Percentiles rank a stretch among this genome's conserved stretches.
These are phyloP conservation scores for Bembecia ichneumoniformis DNA, from an alignment of 2,888 invertebrate genomes.

Conservation along the genomic window DNA sequence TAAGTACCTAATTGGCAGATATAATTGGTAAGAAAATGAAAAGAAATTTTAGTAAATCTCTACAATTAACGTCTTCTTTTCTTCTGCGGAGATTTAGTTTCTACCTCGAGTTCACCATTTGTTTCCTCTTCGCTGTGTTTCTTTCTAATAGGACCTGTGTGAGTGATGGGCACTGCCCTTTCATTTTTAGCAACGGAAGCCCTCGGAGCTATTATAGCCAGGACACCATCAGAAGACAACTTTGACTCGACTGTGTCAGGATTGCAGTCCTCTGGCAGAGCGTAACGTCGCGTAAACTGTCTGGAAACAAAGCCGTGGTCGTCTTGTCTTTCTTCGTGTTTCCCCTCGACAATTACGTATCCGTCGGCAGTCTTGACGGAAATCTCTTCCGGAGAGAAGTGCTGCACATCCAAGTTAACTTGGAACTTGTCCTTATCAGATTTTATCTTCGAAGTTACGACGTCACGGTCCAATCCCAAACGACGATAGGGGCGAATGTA, in stretches of 20 bases:
- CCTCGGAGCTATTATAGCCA: constrained; percentile 77
- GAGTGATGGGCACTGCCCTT: constrained; percentile 72
- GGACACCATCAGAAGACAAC: constrained; percentile 82
- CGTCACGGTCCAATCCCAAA: constrained; percentile 45
- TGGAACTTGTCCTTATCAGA: constrained; percentile 74
- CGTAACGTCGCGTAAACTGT: constrained; percentile 81
- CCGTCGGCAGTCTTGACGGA: constrained; percentile 81
- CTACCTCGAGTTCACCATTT: constrained; percentile 20
- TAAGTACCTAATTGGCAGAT: constrained; percentile 3
- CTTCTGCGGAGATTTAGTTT: constrained; percentile 43
- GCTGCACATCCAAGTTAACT: constrained; percentile 81
- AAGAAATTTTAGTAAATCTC: background rate
- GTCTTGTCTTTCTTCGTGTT: constrained; percentile 84
- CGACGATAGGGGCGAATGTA: constrained; percentile 57
- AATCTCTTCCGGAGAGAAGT: constrained; percentile 83
- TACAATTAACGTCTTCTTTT: constrained; percentile 29
- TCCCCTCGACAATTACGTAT: constrained; percentile 80
- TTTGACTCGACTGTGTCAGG: constrained; percentile 78
- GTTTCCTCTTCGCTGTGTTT: constrained; percentile 41
- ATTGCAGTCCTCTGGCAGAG: constrained; percentile 81
- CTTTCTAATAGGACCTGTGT: constrained; percentile 73
- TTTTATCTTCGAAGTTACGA: constrained; percentile 69
- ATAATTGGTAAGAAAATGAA: background rate
- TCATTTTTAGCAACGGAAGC: constrained; percentile 33
- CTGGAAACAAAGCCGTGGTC: constrained; percentile 81